phyloP scores from a whole-genome alignment of 2,888 invertebrate species.

The Athetis lepigone region DNA sequence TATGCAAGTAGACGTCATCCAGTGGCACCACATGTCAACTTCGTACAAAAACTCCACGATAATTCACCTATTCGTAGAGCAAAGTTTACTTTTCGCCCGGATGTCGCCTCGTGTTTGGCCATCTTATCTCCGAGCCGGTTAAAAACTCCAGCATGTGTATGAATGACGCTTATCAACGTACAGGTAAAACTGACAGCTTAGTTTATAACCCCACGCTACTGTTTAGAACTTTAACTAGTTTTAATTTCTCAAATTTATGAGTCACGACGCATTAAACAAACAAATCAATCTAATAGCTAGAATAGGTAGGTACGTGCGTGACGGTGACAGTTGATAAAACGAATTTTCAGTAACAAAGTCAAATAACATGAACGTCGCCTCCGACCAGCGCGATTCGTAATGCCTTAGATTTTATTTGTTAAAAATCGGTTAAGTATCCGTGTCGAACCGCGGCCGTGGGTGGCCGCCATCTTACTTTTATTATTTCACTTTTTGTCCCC shows the following conservation, averaged over 20 bases:
- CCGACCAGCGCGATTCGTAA: conserved; percentile 87
- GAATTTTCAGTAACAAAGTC: conserved; percentile 80
- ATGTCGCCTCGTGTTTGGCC: conserved; percentile 80
- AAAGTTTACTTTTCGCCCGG: conserved; percentile 81
- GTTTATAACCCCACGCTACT: conserved; percentile 81
- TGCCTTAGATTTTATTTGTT: conserved; percentile 91
- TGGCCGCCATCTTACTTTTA: conserved; percentile 88
- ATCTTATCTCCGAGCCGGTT: conserved; percentile 78
- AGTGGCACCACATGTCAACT: conserved; percentile 71
- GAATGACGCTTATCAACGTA: conserved; percentile 82
- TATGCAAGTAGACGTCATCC: conserved; percentile 56
- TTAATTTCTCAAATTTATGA: conserved; percentile 64
- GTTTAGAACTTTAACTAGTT: conserved; percentile 72
- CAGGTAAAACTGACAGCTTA: conserved; percentile 78
- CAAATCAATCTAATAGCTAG: conserved; percentile 57
- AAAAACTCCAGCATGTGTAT: conserved; percentile 67
- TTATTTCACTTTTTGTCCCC: conserved; percentile 88
- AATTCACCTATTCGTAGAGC: conserved; percentile 61
- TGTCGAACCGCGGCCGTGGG: conserved; percentile 89
- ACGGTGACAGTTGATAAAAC: conserved; percentile 73
- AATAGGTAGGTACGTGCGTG: conserved; percentile 62
- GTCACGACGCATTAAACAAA: conserved; percentile 45
- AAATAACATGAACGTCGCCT: conserved; percentile 79
- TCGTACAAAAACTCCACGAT: conserved; percentile 66
- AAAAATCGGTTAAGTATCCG: conserved; percentile 91